Conservation (phyloP, 2,888 invertebrate species). For the Mantis religiosa region DNA sequence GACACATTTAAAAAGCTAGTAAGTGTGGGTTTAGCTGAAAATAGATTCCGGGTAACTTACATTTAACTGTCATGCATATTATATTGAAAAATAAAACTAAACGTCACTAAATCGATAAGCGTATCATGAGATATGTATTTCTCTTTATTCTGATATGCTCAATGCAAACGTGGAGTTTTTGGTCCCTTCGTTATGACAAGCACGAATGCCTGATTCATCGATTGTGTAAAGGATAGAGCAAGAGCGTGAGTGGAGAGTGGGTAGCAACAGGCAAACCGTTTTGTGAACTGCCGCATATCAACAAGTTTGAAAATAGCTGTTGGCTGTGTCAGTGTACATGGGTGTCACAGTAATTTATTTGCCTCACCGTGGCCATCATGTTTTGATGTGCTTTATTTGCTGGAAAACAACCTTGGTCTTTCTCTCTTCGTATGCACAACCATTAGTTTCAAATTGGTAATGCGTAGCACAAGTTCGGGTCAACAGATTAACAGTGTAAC, state of each 20-base stretch:
- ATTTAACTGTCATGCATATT: no score
- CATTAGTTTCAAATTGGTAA: background rate
- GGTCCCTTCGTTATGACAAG: no score
- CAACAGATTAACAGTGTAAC: no score
- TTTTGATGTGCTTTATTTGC: background rate
- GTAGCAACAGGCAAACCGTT: background rate
- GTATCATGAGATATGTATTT: no score
- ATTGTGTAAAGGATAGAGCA: background rate
- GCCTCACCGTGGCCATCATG: background rate
- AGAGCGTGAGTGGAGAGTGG: background rate
- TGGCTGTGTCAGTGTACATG: background rate
- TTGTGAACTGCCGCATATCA: background rate
- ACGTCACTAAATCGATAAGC: no score
- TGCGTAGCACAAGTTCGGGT: background rate
- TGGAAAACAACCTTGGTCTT: background rate
- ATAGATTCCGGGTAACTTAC: no score
- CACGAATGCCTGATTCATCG: no score
- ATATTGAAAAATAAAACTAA: no score
- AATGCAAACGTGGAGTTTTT: no score
- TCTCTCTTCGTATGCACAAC: background rate
- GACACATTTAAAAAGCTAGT: no score
- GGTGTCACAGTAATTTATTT: background rate
- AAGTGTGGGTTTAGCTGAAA: no score
- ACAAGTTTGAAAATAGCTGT: background rate
- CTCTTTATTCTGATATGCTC: no score